Base-by-base conservation (phyloP, 1,140 invertebrate genomes). In the Drosophila murphyi region DNA sequence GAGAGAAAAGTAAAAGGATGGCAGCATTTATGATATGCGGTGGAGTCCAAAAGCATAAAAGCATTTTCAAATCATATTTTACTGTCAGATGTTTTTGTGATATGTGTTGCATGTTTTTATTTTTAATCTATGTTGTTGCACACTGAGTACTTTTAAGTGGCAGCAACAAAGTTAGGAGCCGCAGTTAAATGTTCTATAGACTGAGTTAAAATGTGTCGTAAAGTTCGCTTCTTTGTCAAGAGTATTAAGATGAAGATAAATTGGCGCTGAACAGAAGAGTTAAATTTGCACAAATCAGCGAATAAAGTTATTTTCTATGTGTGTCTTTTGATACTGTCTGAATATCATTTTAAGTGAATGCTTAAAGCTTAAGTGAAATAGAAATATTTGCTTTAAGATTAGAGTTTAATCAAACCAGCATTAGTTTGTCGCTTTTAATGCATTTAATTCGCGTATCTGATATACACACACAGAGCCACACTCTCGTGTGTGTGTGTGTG, bases 1-100 rank as follows among this genome's bases (percentile, higher is more conserved):
- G 10, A 39, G 34, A 1, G 6, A 60, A 12, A 20, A 8, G 5
- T 5, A 47, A 47, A 60, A 20, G 29, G 3, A 7, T 72, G 51
- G 39, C 47, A 57, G 47, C 70, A 54, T 67, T 72, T 67, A 72
- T 59, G 63, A 54, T 47, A 51, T 67, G 54, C 45, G 61, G 55
- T 39, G 39, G 10, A 31, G 54, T 35, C 68, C 41, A 56, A 55
- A 51, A 48, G 51, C 35, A 55, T 55, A 56, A 55, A 51, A 48
- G 51, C 35, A 55, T 55, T 55, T 29, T 31, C 5, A 28, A 59
- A 39, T 54, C n/a, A 60, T 43, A 61, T 73, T 69, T 61, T 32
- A 47, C 32, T 59, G 45, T 51, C 55, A 60, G 43, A 7, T n/a
- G 5, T 20, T n/a, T 43, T 32, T 45, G 39, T 32, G 57, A 32